These are phyloP conservation scores for Etheostoma perlongum DNA, from an alignment of 2,797 vertebrate species.

Conservation along the genomic window DNA sequence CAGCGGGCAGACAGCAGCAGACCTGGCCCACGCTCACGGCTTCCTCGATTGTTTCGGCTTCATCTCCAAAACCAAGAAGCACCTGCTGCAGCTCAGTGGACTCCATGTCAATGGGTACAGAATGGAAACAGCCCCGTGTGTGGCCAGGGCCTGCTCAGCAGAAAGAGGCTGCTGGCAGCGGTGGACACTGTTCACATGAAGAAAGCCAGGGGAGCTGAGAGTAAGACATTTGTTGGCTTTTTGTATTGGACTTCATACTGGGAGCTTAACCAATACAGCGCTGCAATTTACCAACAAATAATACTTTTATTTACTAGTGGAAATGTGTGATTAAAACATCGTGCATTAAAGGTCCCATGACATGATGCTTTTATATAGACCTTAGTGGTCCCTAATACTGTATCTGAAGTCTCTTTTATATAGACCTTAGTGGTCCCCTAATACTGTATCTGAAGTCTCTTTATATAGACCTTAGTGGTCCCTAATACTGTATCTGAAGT, in stretches of 20 bases:
- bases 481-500: no score
- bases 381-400: no score
- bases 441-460: no score
- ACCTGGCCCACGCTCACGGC: constrained; percentile 94
- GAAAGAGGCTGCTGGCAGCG: constrained; percentile 90
- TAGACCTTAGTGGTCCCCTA: no score
- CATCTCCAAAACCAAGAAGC: constrained; percentile 90
- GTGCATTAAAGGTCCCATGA: no score
- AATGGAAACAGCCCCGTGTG: constrained; percentile 78
- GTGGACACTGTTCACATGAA: constrained; percentile 85
- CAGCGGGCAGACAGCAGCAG: constrained; percentile 94
- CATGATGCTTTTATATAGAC: no score
- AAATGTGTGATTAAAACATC: no score
- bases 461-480: no score
- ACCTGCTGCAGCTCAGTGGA: constrained; percentile 81
- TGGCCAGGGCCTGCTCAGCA: constrained; percentile 74
- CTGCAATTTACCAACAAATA: no score
- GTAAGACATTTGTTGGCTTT: constrained; percentile 60
- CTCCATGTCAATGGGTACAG: constrained; percentile 83
- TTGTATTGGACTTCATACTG: background rate
- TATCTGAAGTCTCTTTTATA: no score
- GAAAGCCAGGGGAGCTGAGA: constrained; percentile 88
- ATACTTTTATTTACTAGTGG: no score
- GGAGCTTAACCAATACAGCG: background rate
- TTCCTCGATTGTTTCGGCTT: constrained; percentile 93